Base-by-base conservation (phyloP, 1,140 invertebrate species). In the Meteorus sp. region DNA sequence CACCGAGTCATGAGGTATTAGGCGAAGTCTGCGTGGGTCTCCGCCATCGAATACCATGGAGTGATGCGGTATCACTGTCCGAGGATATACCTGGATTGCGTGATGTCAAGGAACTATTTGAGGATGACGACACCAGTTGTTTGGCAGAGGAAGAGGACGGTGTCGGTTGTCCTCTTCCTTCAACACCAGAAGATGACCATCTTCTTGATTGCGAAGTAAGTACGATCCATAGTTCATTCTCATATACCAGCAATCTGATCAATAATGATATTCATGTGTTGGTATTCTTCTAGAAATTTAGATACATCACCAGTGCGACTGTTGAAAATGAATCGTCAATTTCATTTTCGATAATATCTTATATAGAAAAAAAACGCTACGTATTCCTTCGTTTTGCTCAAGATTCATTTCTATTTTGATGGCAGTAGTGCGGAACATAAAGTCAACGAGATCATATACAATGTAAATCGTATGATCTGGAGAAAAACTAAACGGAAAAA, bases 111-210 rank as follows among this genome's bases (percentile, higher is more conserved):
- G 83, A 85, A 62, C 64, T 85, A 41, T 65, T 85, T 2, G 83
- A 85, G 17, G 83, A 85, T 48, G 82, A 83, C 57, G 84, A 85
- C 67, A 80, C 79, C 0, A 84, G 83, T 65, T 83, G 81, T n/a
- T 69, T 85, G 59, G 83, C 78, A 43, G 89, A 88, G 31, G 90
- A 92, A 67, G 88, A 90, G 63, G 89, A 91, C 70, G 89, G 88
- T 52, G 85, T 87, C 50, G 90, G 90, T 11, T 92, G 90, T 73
- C 89, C 90, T 2, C 72, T 93, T 54, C 91, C 91, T 8, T 91
- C 90, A 1, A 93, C 91, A n/a, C 91, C 91, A 3, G 90, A 92
- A 77, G 90, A 92, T 75, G 89, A 90, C 67, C 87, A 88, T 72
- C 82, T 93, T 33, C 80, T 93, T 51, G 89, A 92, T 77, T 87